Evolutionary conservation across 37 sponge, comb jelly and placozoan species (phyloP).

Genomic region (Chondrosia reniformis): DNA sequence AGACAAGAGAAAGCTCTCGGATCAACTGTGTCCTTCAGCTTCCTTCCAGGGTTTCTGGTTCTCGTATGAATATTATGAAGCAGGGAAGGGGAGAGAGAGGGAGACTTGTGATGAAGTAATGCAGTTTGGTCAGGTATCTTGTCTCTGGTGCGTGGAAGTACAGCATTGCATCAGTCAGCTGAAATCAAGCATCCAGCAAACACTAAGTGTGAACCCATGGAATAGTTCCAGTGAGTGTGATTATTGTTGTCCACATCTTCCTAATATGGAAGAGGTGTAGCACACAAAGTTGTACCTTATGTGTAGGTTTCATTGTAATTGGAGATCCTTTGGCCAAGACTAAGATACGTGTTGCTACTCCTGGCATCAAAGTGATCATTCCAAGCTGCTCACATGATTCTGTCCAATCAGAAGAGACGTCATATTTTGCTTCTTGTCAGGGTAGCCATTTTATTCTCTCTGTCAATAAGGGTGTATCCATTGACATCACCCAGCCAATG

Average conservation of each 20-base stretch:
- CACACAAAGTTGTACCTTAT: background rate
- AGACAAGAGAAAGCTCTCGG: background rate
- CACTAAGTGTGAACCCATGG: conserved; percentile 41
- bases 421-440: background rate
- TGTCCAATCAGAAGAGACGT: background rate
- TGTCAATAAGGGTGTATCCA: background rate
- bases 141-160: conserved; percentile 52
- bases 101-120: conserved; percentile 49
- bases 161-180: conserved; percentile 47
- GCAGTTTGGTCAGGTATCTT: conserved; percentile 20
- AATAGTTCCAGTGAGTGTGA: conserved; percentile 7
- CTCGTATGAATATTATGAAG: conserved; percentile 56
- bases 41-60: conserved; percentile 59
- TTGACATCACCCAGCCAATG: conserved; percentile 40
- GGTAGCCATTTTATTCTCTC: conserved; percentile 1
- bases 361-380: background rate
- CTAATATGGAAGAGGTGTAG: background rate
- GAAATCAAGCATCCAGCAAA: background rate
- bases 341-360: background rate
- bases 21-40: conserved; percentile 2
- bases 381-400: conserved; percentile 33
- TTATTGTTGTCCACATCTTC: background rate
- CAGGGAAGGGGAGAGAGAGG: conserved; percentile 6
- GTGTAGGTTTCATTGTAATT: conserved; percentile 20
- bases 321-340: conserved; percentile 71